Base-by-base conservation (phyloP, 2,797 vertebrate genomes). In the Buceros bicornis region DNA sequence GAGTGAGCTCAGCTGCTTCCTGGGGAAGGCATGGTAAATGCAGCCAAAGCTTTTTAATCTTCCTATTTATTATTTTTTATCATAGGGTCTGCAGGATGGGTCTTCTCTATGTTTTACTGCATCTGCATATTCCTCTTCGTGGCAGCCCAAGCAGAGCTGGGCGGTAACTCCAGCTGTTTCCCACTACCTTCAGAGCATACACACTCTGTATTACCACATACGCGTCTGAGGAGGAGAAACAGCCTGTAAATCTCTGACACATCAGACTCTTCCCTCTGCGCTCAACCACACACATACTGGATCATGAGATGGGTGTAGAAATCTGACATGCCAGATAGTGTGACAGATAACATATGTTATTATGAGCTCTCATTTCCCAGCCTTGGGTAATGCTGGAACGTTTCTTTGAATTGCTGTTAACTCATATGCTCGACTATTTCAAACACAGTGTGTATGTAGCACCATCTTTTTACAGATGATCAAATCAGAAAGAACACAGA, bases 41-140 rank as follows among this genome's bases (percentile, higher is more conserved):
- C 25, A 76, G 4, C 2, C 2, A 4, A 45, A 16, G 6, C 0
- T 33, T 79, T 25, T 10, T 8, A 5, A 13, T 24, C 1, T 20
- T 48, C 22, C 10, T 29, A 12, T 22, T 50, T 15, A 2, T 1
- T 11, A 8, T 35, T 31, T 33, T 37, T 48, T 24, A 15, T 58
- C 51, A 3, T 43, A 65, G 3, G 11, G 2, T 45, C 24, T 70
- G 6, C 60, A 73, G 26, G 24, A 7, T 35, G 13, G 0, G 6
- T 54, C 5, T 62, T 31, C 22, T 61, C 50, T 20, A 1, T 11
- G 13, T 26, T 70, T 65, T 21, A 60, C 40, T 62, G 7, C 26
- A 43, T 51, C 40, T 45, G 20, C 58, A 40, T 24, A 29, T 18
- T 65, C 37, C 28, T 65, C 3, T 29, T 28, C 8, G 2, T 4